A percentile compares a stretch with the other conserved stretches of the same genome.
Conservation (phyloP, 2,113 vertebrate genomes). For the Pleuronectes platessa region DNA sequence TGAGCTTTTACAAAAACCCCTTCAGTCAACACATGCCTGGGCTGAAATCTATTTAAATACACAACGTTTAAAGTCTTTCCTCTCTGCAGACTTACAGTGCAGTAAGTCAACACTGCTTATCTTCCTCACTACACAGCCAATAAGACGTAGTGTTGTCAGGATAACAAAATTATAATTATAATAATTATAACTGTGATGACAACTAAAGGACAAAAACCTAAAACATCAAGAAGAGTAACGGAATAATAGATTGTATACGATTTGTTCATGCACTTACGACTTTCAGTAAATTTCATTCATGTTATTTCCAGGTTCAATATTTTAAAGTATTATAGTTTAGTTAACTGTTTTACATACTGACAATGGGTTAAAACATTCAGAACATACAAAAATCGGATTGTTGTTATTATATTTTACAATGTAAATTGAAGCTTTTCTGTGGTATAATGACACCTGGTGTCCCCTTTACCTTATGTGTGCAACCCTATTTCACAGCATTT, state of each 20-base stretch:
- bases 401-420: too few species aligned
- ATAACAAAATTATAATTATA: too few species aligned
- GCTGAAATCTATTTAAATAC: constrained; percentile 18
- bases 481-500: neutral
- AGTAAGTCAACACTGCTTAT: constrained; percentile 36
- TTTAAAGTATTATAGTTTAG: too few species aligned
- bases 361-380: neutral
- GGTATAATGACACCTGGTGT: neutral
- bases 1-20: constrained; percentile 32
- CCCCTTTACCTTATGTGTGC: neutral
- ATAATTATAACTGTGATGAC: too few species aligned
- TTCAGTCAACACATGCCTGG: neutral
- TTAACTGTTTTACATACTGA: neutral
- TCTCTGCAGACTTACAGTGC: constrained; percentile 18
- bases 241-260: neutral
- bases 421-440: neutral
- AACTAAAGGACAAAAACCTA: neutral
- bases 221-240: neutral
- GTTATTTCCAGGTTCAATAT: too few species aligned
- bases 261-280: neutral
- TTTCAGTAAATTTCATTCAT: too few species aligned
- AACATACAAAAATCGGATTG: neutral
- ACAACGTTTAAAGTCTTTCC: constrained; percentile 21
- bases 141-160: neutral
- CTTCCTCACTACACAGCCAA: neutral